Percentiles rank a stretch among this genome's conserved stretches.
These are phyloP conservation scores for Ophiodon elongatus DNA, from an alignment of 2,113 vertebrate genomes.

Conservation along the genomic window DNA sequence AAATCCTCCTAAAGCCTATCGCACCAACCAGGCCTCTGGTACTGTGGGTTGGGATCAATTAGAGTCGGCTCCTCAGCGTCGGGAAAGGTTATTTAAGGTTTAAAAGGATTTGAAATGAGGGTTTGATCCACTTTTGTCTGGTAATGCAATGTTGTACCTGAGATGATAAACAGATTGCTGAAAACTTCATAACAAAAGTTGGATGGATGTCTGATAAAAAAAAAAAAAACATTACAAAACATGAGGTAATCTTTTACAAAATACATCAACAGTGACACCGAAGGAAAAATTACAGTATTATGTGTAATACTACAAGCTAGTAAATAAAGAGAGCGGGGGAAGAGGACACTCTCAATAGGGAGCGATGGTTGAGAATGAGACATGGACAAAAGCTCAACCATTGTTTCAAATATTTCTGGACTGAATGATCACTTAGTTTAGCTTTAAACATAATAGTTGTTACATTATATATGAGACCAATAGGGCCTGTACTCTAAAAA, in stretches of 20 bases:
- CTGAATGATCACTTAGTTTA: neutral
- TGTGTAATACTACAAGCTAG: slow-evolving; percentile 29
- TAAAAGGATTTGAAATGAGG: slow-evolving; percentile 48
- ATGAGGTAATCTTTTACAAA: slow-evolving; percentile 72
- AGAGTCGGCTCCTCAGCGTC: neutral
- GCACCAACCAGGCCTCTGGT: neutral
- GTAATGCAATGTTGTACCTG: slow-evolving; percentile 80
- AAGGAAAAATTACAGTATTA: slow-evolving; percentile 42
- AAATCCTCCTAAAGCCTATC: slow-evolving; percentile 36
- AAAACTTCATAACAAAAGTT: slow-evolving; percentile 81
- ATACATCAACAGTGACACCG: slow-evolving; percentile 42
- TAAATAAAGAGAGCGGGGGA: slow-evolving; percentile 8
- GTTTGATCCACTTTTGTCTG: slow-evolving; percentile 67
- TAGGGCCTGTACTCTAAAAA: neutral
- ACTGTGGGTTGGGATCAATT: neutral
- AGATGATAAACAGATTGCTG: slow-evolving; percentile 83
- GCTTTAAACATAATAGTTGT: neutral
- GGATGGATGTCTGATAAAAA: slow-evolving; percentile 82
- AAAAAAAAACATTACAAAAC: slow-evolving; percentile 64
- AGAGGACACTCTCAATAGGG: neutral
- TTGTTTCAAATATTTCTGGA: neutral
- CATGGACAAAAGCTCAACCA: slow-evolving; percentile 1
- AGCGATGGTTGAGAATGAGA: neutral
- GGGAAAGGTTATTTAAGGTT: neutral
- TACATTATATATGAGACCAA: slow-evolving; percentile 1